Conservation (phyloP, 2,797 vertebrate genomes). For the Babyrousa celebensis region DNA sequence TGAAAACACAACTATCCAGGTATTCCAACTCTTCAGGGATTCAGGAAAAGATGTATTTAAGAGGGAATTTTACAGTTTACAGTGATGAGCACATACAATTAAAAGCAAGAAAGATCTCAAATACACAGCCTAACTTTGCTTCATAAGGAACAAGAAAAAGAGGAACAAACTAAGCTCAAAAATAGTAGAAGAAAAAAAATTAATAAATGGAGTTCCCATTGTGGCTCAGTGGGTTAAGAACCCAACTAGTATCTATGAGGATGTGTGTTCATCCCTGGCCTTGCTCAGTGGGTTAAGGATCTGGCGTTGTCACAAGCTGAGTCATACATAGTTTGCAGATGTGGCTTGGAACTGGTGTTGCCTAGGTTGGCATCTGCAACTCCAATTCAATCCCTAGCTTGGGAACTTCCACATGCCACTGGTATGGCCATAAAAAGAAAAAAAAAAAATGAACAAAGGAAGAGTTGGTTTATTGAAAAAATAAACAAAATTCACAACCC, state of each 20-base stretch:
- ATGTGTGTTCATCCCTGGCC: no score
- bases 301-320: no score
- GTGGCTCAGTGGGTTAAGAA: no score
- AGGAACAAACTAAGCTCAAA: background rate
- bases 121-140: background rate
- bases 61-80: background rate
- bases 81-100: background rate
- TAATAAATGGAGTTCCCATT: no score
- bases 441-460: background rate
- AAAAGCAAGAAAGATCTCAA: background rate
- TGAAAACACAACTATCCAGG: background rate
- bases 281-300: no score
- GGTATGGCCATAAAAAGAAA: no score
- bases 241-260: no score
- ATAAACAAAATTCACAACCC: background rate
- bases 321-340: no score
- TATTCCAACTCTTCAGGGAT: background rate
- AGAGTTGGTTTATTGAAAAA: background rate
- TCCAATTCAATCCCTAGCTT: no score
- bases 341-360: no score
- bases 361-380: no score
- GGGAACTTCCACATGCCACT: no score
- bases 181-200: background rate
- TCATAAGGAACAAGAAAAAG: background rate
- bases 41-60: background rate